phyloP scores from a whole-genome alignment of 2,113 vertebrate species.

The Gavialis gangeticus region DNA sequence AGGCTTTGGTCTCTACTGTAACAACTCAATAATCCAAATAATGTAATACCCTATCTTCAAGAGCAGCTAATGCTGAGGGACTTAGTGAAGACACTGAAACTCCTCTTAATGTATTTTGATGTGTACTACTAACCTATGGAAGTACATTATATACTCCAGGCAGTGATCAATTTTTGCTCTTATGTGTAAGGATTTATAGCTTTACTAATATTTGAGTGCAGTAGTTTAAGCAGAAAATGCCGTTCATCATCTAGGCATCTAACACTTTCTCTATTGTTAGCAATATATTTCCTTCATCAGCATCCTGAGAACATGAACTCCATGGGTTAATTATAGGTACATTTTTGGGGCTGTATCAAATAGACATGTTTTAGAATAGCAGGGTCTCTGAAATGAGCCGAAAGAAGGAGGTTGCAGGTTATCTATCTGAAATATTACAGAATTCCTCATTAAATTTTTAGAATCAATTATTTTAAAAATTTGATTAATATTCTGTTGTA shows the following conservation, averaged over 20 bases:
- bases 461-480: not conserved
- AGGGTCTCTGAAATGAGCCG: not conserved
- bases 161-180: not conserved
- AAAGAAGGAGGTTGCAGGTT: not conserved
- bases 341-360: not conserved
- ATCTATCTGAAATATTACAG: not conserved
- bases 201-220: not conserved
- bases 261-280: not conserved
- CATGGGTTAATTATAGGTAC: not conserved
- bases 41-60: not conserved
- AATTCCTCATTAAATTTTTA: not conserved
- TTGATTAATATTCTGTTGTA: not conserved
- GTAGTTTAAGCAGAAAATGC: not conserved
- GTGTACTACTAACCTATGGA: not conserved
- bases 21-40: not conserved
- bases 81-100: not conserved
- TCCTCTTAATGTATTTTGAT: not conserved
- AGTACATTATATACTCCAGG: not conserved
- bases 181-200: not conserved
- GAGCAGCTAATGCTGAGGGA: not conserved
- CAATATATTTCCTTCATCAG: not conserved
- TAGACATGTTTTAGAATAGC: not conserved
- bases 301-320: not conserved
- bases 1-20: not conserved
- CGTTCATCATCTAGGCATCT: not conserved